A percentile compares a stretch with the other conserved stretches of the same genome.
Evolutionary conservation across 1,140 invertebrate genomes (phyloP).

Genomic region (Plodia interpunctella): DNA sequence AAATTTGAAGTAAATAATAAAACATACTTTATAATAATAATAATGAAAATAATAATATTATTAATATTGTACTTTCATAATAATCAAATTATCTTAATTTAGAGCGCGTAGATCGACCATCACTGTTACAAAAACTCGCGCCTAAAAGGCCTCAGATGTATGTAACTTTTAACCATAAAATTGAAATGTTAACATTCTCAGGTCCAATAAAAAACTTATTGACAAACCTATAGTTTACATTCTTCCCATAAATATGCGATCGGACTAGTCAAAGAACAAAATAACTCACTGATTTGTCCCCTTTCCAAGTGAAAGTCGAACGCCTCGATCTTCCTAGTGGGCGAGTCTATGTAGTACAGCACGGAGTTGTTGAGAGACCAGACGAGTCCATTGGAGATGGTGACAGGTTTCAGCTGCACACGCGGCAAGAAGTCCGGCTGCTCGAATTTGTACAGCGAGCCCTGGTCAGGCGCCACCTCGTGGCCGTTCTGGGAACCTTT

Average conservation of each 20-base stretch:
- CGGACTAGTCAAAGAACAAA: background rate
- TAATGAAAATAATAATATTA: too few relatives aligned
- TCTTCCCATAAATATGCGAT: too few relatives aligned
- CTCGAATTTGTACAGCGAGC: slow-evolving; percentile 28
- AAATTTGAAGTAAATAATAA: background rate
- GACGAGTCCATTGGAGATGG: slow-evolving; percentile 86
- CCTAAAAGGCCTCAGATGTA: too few relatives aligned
- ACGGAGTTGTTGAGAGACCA: slow-evolving; percentile 83
- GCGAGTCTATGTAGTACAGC: slow-evolving; percentile 85
- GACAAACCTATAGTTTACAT: too few relatives aligned
- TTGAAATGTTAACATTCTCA: too few relatives aligned
- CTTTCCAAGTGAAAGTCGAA: slow-evolving; percentile 83
- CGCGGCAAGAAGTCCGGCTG: slow-evolving; percentile 17
- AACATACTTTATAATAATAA: too few relatives aligned
- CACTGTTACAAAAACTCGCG: too few relatives aligned
- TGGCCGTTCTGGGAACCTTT: slow-evolving; percentile 22
- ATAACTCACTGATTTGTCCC: slow-evolving; percentile 79
- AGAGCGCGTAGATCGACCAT: too few relatives aligned
- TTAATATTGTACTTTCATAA: too few relatives aligned
- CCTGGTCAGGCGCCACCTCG: slow-evolving; percentile 22
- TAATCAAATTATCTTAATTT: too few relatives aligned
- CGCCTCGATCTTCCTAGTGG: slow-evolving; percentile 79
- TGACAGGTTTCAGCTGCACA: slow-evolving; percentile 25
- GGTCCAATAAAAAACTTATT: too few relatives aligned
- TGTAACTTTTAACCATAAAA: too few relatives aligned